Conservation (phyloP, 2,113 vertebrate species). For the Rhinolophus ferrumequinum region DNA sequence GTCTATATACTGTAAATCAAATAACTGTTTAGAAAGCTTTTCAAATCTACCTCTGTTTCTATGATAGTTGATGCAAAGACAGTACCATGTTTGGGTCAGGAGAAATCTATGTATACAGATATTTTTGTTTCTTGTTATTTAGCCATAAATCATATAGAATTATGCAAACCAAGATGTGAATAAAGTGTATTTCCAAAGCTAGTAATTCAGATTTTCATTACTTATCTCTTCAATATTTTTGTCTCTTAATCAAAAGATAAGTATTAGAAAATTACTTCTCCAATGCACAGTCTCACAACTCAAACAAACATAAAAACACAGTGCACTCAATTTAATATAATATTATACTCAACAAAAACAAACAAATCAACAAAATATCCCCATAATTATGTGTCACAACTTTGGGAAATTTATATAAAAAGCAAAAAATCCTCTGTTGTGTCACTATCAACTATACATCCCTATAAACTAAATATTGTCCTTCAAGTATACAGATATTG, state of each 20-base stretch:
- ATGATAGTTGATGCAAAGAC: background rate
- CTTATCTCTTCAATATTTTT: background rate
- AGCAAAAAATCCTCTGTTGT: background rate
- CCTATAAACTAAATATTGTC: background rate
- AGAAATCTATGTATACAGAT: background rate
- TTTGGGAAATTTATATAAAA: background rate
- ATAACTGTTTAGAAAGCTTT: background rate
- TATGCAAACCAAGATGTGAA: background rate
- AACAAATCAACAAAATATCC: background rate
- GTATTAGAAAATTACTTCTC: background rate
- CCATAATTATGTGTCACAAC: background rate
- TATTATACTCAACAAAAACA: background rate
- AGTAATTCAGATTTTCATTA: background rate
- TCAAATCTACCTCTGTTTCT: background rate
- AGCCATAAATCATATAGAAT: background rate
- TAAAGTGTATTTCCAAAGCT: background rate
- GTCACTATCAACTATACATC: background rate
- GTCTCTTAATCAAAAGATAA: background rate
- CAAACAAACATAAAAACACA: background rate
- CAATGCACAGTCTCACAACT: background rate
- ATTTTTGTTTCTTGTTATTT: background rate
- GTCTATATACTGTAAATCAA: constrained; percentile 13
- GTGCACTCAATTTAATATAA: background rate
- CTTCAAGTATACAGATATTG: background rate
- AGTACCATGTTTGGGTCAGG: background rate